Evolutionary conservation across 2,888 invertebrate genomes (phyloP), one percentile per base, ranked within the genome.

Genomic region (Xestia ashworthii): DNA sequence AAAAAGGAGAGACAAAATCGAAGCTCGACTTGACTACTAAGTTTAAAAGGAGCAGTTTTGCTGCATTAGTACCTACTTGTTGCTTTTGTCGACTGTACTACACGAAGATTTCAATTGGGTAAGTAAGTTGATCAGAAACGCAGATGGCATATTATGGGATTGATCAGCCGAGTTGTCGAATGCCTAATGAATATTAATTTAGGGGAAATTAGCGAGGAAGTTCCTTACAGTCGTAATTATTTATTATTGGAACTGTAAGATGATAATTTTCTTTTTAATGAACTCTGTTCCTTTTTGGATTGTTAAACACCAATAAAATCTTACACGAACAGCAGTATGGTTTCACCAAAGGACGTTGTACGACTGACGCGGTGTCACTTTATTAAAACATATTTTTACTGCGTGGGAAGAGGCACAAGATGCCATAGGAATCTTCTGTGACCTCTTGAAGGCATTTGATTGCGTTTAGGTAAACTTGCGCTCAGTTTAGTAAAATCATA

Each of bases 61-160:
- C 11, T 22, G 53, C 14, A 25, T 58, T 25, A n/a, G n/a, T n/a
- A n/a, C 12, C 14, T 53, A 44, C 16, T 11, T 25, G 50, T 19
- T 25, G 22, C 0, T 72, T 67, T 22, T 14, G 50, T 41, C 22
- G 41, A 50, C 11, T 46, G n/a, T 58, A 58, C 60, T 46, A 4
- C n/a, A 41, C 8, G 11, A 48, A 48, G 32, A 78, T 76, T 46
- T 50, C 25, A 60, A 77, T 71, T 44, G 48, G 44, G 25, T 78
- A 22, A 11, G 62, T n/a, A 77, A 77, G 4, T 68, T 68, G 62
- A 77, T 74, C 38, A 76, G 55, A 32, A 60, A 16, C 81, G 41
- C 58, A 25, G 66, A 70, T 81, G 53, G 50, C 32, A 46, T 4
- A 46, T 12, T n/a, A 53, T 11, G 11, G 11, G 11, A 11, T n/a